Evolutionary conservation across 2,113 vertebrate genomes (phyloP), one percentile per base, ranked within the genome.

Genomic region (Synodontis membranacea): DNA sequence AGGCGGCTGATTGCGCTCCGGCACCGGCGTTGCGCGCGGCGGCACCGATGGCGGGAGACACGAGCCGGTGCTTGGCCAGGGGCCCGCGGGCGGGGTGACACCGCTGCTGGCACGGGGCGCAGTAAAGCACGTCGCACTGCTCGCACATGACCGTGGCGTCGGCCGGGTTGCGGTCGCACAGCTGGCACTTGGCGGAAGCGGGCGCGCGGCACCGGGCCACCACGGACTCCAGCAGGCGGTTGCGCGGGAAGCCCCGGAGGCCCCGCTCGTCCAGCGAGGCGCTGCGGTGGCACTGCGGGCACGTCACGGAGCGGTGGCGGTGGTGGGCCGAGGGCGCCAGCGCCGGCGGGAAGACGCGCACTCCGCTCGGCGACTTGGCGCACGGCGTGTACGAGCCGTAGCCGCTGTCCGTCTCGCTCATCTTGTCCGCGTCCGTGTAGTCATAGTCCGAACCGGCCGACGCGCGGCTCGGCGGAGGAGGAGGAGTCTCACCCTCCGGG

Each of bases 321-420:
- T 52, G 78, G 0, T 52, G 78, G 0, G 85, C 52, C 34, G 48
- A n/a, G 21, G 94, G 95, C 12, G 92, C 87, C 62, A 93, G 93
- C 0, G 93, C 91, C 79, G 95, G 93, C 0, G 97, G 97, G 70
- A 98, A 95, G 54, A 98, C 97, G 54, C 97, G 95, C 56, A 98
- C 96, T 4, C 98, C 98, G 89, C 97, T 99, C 0, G 97, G 97
- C 1, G 97, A 98, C 92, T 97, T 98, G 79, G 97, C 96, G 93
- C 97, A 97, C 60, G 97, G 97, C 0, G 97, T 97, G 95, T 97
- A 99, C 78, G 98, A 99, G 58, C 98, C 98, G 88, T 99, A 99
- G 28, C 98, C 98, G 93, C 98, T 99, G 95, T 99, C 98, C 54
- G 97, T 97, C 94, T 99, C 98, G 90, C 97, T 99, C 95, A 99